Conservation (phyloP, 2,113 vertebrate genomes). For the Tricholaema leucomelas region DNA sequence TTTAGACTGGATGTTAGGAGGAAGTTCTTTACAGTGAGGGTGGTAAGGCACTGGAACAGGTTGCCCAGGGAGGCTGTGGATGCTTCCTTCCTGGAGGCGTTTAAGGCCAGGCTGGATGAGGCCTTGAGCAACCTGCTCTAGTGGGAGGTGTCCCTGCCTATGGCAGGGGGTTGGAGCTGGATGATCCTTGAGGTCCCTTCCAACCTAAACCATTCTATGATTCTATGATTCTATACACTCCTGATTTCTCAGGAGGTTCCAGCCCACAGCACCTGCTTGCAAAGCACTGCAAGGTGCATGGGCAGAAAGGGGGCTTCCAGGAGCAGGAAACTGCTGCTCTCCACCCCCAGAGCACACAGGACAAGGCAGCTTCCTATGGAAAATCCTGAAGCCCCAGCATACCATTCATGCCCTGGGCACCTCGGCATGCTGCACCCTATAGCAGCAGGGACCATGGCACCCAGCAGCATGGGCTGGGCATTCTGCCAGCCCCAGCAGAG, state of each 20-base stretch:
- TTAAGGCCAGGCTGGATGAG: no score
- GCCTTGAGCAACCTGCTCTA: no score
- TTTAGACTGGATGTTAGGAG: no score
- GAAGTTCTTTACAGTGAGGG: no score
- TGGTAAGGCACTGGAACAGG: no score
- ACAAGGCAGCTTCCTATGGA: not conserved
- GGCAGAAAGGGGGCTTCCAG: not conserved
- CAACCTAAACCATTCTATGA: no score
- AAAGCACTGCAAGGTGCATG: fast-evolving
- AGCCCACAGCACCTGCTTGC: not conserved
- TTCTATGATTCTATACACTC: no score
- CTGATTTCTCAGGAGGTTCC: not conserved
- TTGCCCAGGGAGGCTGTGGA: no score
- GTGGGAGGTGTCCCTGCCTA: no score
- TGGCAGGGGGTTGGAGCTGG: no score
- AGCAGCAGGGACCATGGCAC: fast-evolving
- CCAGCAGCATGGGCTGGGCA: fast-evolving
- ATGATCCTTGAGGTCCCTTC: no score
- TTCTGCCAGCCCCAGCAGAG: not conserved
- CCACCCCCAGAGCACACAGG: not conserved
- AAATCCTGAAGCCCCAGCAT: not conserved
- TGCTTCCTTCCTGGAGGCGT: no score
- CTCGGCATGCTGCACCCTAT: fast-evolving
- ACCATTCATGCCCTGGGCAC: fast-evolving
- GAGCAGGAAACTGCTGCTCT: not conserved